Evolutionary conservation across 2,888 invertebrate genomes (phyloP).

Genomic region (Coelopa pilipes): DNA sequence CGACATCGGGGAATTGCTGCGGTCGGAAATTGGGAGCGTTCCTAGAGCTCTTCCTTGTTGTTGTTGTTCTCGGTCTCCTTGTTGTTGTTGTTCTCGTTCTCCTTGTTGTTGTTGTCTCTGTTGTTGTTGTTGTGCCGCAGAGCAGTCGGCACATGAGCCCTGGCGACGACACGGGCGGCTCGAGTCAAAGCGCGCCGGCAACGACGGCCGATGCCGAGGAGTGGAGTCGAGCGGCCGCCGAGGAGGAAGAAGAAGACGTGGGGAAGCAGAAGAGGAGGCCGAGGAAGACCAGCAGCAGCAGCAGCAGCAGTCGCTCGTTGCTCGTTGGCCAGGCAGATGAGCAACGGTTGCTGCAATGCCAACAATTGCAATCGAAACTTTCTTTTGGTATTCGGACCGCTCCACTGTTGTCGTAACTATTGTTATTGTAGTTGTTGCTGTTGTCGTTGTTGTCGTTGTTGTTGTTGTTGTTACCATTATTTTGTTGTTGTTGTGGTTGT

Average conservation of each 20-base stretch:
- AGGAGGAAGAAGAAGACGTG: neutral
- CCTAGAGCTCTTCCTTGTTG: neutral
- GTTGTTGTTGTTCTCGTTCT: constrained; percentile 3
- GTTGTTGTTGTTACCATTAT: constrained; percentile 30
- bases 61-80: neutral
- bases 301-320: neutral
- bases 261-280: too few relatives aligned
- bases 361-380: constrained; percentile 33
- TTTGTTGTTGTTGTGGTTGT: constrained; percentile 28
- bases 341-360: constrained; percentile 30
- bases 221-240: neutral
- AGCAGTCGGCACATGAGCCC: constrained; percentile 6
- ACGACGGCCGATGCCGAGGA: neutral
- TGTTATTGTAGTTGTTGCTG: constrained; percentile 19
- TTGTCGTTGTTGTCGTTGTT: constrained; percentile 4
- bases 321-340: constrained; percentile 17
- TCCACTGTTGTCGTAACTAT: neutral
- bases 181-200: constrained; percentile 14
- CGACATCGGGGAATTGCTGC: constrained; percentile 30
- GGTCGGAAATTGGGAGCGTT: constrained; percentile 37
- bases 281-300: neutral
- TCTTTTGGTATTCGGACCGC: constrained; percentile 7
- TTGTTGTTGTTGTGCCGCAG: constrained; percentile 6
- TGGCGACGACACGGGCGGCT: constrained; percentile 12
- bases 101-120: constrained; percentile 8